Evolutionary conservation across 2,797 vertebrate species (phyloP), one percentile per base, ranked within the genome.

Genomic region (Enteromius unitaeniatus): DNA sequence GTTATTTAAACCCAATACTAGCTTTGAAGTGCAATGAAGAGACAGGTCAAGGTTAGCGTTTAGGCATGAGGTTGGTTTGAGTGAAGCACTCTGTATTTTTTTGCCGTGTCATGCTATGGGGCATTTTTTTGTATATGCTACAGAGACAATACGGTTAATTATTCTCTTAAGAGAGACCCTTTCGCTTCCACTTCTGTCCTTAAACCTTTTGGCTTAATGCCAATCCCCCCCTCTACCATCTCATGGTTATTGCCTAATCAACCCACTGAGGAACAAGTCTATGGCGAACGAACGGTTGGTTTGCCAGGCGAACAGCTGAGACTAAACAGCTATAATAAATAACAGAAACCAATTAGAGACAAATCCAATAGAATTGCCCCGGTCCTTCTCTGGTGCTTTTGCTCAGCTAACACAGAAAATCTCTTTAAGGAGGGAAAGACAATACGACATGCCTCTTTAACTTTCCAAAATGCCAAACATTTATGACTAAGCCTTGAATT

Each of bases 291-390:
- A 76, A 88, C 53, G 88, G 88, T 92, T 89, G 89, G 91, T 92
- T 91, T 93, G 91, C 89, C 92, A 91, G 91, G 91, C 88, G 68
- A 86, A 90, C 90, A 90, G 90, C 93, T 93, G 93, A 92, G 91
- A 92, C 91, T 90, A 93, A 93, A 90, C 78, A 58, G 88, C 89
- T 86, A 84, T 90, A 93, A 93, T 88, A 86, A 79, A 87, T 89
- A 92, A 92, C 89, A 88, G 92, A 90, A 86, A 88, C 87, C 86
- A 86, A 92, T 93, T 88, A 58, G 11, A 74, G 67, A 65, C 82
- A 78, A 87, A 86, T 77, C 64, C 74, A 83, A 83, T 77, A 83
- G 26, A 69, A 69, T 75, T 79, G 55, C 74, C 51, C 28, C 40
- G 73, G 84, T 76, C 86, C 31, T 64, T 73, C 78, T 82, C 76